phyloP scores from a whole-genome alignment of 1,140 invertebrate species.

The Brachionus calyciflorus region DNA sequence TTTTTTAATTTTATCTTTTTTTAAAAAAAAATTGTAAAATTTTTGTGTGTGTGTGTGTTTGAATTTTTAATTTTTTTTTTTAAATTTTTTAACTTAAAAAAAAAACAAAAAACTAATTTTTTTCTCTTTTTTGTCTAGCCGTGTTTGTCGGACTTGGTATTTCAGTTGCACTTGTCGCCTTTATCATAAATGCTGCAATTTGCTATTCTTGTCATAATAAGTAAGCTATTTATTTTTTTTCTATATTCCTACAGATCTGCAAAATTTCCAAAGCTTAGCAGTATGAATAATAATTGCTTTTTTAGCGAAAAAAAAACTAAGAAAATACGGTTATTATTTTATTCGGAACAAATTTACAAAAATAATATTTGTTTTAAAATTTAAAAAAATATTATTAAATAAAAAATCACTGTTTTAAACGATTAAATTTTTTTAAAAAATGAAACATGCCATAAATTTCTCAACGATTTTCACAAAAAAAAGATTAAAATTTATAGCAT shows the following conservation, averaged over 20 bases:
- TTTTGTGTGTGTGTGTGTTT: constrained; percentile 13
- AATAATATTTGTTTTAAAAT: too few relatives aligned
- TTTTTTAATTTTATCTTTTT: background rate
- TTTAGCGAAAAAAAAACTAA: too few relatives aligned
- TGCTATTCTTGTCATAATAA: constrained; percentile 47
- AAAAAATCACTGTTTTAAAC: too few relatives aligned
- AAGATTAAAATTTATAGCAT: too few relatives aligned
- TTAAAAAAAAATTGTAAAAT: constrained; percentile 7
- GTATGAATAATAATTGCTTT: background rate
- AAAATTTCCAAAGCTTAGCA: background rate
- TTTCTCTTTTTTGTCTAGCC: constrained; percentile 42
- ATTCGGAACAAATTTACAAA: too few relatives aligned
- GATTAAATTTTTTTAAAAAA: too few relatives aligned
- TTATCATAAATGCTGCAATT: constrained; percentile 38
- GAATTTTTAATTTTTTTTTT: constrained; percentile 26
- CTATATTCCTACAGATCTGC: too few relatives aligned
- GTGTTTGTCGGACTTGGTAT: constrained; percentile 44
- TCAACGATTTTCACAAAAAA: too few relatives aligned
- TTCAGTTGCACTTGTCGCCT: constrained; percentile 38
- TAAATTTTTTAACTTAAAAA: background rate
- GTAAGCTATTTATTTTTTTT: background rate
- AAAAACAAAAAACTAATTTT: background rate
- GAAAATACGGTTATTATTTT: too few relatives aligned
- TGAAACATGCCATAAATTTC: too few relatives aligned
- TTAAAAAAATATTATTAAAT: too few relatives aligned